Evolutionary conservation across 2,888 invertebrate species (phyloP).

Genomic region (Drosophila algonquin): DNA sequence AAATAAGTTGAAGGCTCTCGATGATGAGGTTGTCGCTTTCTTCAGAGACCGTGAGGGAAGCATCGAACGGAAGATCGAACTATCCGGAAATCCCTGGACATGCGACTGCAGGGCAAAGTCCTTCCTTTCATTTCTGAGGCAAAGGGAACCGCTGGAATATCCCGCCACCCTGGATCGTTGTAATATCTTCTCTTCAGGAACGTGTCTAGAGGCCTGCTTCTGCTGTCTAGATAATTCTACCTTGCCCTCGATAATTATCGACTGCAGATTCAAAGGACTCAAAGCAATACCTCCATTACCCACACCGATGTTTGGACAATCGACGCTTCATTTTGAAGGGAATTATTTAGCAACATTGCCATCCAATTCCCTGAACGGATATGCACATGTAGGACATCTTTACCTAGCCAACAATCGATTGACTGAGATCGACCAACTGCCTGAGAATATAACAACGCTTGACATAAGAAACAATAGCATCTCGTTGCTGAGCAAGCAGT

Average conservation of each 20-base stretch:
- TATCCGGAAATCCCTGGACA: slow-evolving; percentile 20
- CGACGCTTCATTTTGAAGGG: slow-evolving; percentile 7
- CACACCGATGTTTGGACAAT: not conserved
- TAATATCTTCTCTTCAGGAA: not conserved
- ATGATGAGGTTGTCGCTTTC: not conserved
- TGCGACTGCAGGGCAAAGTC: slow-evolving; percentile 1
- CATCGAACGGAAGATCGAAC: not conserved
- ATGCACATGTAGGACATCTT: not conserved
- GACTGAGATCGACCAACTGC: not conserved
- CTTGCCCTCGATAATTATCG: not conserved
- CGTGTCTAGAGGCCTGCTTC: slow-evolving; percentile 10
- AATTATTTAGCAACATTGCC: slow-evolving; percentile 6
- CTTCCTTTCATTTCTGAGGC: slow-evolving; percentile 6
- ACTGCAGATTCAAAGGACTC: slow-evolving; percentile 1
- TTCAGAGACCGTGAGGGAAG: not conserved
- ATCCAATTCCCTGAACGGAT: not conserved
- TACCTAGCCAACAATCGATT: slow-evolving; percentile 13
- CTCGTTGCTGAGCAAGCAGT: not conserved
- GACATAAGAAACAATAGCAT: slow-evolving; percentile 14
- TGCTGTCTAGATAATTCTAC: slow-evolving; percentile 7
- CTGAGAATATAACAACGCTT: not conserved
- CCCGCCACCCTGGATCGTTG: not conserved
- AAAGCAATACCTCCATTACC: slow-evolving; percentile 2
- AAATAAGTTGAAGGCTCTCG: not conserved
- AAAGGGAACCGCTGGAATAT: slow-evolving; percentile 5